These are phyloP conservation scores for Hydrophis major DNA, from an alignment of 2,797 vertebrate species.

Conservation along the genomic window DNA sequence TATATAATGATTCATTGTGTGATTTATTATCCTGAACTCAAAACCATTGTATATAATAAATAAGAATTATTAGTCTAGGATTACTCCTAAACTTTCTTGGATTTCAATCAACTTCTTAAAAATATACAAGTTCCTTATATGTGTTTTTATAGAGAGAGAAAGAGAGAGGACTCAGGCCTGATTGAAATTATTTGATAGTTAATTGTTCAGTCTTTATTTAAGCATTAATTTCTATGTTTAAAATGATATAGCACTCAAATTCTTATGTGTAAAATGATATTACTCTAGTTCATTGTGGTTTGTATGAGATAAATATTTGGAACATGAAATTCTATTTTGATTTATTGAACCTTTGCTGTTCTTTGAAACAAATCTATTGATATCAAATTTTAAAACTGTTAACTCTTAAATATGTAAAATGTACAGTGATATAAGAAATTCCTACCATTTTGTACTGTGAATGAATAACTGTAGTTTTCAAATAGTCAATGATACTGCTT, in stretches of 20 bases:
- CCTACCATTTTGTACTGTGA: constrained; percentile 76
- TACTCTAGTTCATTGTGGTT: constrained; percentile 53
- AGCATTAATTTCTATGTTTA: constrained; percentile 51
- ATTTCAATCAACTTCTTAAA: constrained; percentile 20
- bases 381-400: constrained; percentile 71
- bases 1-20: constrained; percentile 27
- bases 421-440: constrained; percentile 68
- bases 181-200: constrained; percentile 61
- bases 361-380: constrained; percentile 71
- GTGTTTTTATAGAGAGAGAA: constrained; percentile 1
- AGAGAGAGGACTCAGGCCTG: constrained; percentile 55
- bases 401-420: constrained; percentile 72
- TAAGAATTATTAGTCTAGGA: constrained; percentile 39
- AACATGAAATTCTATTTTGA: constrained; percentile 57
- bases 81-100: constrained; percentile 36
- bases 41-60: constrained; percentile 16
- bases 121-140: not conserved
- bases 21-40: constrained; percentile 34
- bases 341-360: constrained; percentile 46
- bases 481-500: constrained; percentile 70
- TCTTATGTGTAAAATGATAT: constrained; percentile 54
- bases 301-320: constrained; percentile 46
- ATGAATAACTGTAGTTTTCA: constrained; percentile 67
- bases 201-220: constrained; percentile 51
- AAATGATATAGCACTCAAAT: constrained; percentile 52